Evolutionary conservation across 2,888 invertebrate genomes (phyloP).

Genomic region (Calephelis perditalis): DNA sequence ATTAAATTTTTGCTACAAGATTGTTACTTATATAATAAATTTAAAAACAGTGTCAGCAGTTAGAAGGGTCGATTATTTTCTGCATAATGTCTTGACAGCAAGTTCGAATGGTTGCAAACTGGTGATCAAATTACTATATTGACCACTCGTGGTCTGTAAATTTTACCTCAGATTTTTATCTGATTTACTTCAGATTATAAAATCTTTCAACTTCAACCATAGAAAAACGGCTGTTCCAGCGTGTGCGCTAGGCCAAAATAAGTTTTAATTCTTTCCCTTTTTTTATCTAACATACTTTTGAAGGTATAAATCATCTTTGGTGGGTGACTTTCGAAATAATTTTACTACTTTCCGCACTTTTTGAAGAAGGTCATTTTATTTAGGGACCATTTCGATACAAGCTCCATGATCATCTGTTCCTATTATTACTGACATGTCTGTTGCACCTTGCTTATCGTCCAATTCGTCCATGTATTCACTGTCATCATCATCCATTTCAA

Average conservation of each 20-base stretch:
- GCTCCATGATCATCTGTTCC: no score
- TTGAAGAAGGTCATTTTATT: background rate
- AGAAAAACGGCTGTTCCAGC: background rate
- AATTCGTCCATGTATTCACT: background rate
- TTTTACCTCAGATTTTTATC: slow-evolving; percentile 9
- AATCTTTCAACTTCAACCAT: slow-evolving; percentile 2
- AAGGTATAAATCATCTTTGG: slow-evolving; percentile 17
- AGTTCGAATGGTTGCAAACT: background rate
- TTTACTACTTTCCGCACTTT: slow-evolving; percentile 21
- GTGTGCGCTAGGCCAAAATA: slow-evolving; percentile 14
- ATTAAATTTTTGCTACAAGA: no score
- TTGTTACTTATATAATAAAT: no score
- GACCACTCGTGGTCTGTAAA: slow-evolving; percentile 2
- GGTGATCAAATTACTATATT: background rate
- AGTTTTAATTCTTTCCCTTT: slow-evolving; percentile 17
- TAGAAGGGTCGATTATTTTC: slow-evolving; percentile 2
- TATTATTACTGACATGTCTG: no score
- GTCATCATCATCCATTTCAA: background rate
- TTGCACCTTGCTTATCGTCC: no score
- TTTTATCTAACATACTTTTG: slow-evolving; percentile 19
- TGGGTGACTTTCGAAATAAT: slow-evolving; percentile 17
- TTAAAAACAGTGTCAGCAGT: slow-evolving; percentile 5
- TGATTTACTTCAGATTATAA: slow-evolving; percentile 1
- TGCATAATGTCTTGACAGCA: background rate
- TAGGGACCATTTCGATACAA: no score